Percentiles rank a stretch among this genome's conserved stretches.
Conservation (phyloP, 2,888 invertebrate genomes). For the Drosophila diplacantha region DNA sequence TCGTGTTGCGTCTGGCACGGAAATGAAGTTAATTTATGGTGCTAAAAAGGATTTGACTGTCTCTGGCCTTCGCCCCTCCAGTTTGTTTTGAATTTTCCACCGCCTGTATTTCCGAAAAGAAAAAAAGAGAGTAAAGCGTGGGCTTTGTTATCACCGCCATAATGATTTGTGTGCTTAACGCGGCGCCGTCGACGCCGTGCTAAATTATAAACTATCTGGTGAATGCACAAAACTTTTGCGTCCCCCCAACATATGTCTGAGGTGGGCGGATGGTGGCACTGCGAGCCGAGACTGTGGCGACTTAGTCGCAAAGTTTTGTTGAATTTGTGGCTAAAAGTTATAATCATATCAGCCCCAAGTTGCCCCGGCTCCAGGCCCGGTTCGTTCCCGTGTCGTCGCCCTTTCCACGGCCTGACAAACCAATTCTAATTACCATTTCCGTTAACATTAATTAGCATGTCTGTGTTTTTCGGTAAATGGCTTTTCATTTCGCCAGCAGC, state of each 20-base stretch:
- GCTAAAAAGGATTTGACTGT: constrained; percentile 66
- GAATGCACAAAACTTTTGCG: constrained; percentile 46
- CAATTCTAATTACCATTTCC: constrained; percentile 67
- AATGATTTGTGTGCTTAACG: constrained; percentile 67
- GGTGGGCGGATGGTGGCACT: constrained; percentile 3
- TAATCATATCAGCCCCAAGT: constrained; percentile 60
- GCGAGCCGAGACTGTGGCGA: constrained; percentile 33
- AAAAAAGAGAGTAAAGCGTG: constrained; percentile 20
- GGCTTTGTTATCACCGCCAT: constrained; percentile 55
- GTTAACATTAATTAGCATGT: constrained; percentile 67
- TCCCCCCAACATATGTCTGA: constrained; percentile 37
- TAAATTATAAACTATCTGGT: constrained; percentile 68
- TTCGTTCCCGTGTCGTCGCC: neutral
- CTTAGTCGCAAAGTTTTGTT: constrained; percentile 57
- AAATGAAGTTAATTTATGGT: constrained; percentile 72
- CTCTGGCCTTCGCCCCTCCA: constrained; percentile 39
- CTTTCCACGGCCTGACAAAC: constrained; percentile 32
- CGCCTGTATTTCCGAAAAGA: constrained; percentile 18
- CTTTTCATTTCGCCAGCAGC: constrained; percentile 50
- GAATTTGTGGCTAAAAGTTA: constrained; percentile 64
- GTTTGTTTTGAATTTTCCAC: constrained; percentile 44
- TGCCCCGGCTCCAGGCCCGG: constrained; percentile 4
- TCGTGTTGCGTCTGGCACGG: constrained; percentile 67
- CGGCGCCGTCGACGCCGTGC: constrained; percentile 50
- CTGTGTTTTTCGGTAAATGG: constrained; percentile 60